Evolutionary conservation across 2,113 vertebrate genomes (phyloP).

Genomic region (Hylia prasina): DNA sequence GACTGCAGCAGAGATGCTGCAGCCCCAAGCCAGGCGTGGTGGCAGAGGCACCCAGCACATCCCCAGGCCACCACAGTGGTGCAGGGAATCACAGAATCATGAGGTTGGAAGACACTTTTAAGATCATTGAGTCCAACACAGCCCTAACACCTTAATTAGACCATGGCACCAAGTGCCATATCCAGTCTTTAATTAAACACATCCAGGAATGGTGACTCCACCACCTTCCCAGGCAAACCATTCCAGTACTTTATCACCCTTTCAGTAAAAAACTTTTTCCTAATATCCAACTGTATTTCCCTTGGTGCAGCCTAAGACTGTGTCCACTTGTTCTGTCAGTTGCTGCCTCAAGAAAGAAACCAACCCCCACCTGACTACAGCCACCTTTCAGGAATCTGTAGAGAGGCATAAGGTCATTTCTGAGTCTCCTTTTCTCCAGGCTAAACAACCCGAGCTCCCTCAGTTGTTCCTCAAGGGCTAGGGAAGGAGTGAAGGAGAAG

Average conservation of each 20-base stretch:
- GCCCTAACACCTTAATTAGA: no score
- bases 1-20: neutral
- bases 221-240: neutral
- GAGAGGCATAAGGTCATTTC: neutral
- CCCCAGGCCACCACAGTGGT: neutral
- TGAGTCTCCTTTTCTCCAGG: neutral
- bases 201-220: neutral
- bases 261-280: neutral
- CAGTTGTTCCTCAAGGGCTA: fast-evolving
- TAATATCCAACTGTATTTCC: neutral
- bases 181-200: neutral
- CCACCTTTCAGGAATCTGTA: neutral
- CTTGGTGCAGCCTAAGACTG: fast-evolving
- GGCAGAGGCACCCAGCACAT: fast-evolving
- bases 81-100: neutral
- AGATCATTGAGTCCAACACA: neutral
- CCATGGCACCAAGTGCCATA: neutral
- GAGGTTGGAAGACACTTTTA: neutral
- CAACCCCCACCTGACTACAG: fast-evolving
- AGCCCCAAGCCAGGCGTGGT: neutral
- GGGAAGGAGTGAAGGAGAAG: neutral
- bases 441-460: neutral
- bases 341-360: neutral
- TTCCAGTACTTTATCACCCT: neutral
- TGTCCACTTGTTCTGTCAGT: neutral